Evolutionary conservation across 1,140 invertebrate species (phyloP).

Genomic region (Drosophila elegans): DNA sequence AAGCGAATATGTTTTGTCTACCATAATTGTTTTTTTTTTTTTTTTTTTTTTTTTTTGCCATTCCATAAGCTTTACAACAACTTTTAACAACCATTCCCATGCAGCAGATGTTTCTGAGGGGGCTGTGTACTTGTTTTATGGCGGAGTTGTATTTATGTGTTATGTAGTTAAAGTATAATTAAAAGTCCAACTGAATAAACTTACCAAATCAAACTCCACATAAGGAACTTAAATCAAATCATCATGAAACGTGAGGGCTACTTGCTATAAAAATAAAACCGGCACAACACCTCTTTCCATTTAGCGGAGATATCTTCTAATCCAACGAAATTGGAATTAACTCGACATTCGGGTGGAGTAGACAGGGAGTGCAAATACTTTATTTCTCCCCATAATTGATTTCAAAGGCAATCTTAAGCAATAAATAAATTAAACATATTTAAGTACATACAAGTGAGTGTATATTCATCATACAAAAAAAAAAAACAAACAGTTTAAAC

Average conservation of each 20-base stretch:
- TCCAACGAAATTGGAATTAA: constrained; percentile 1
- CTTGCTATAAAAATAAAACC: constrained; percentile 13
- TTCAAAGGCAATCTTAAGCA: constrained; percentile 8
- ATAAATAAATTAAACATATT: constrained; percentile 6
- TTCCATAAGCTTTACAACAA: constrained; percentile 68
- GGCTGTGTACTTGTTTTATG: constrained; percentile 11
- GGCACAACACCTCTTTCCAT: constrained; percentile 5
- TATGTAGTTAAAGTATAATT: constrained; percentile 6
- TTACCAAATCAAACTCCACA: constrained; percentile 41
- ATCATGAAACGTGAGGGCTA: constrained; percentile 15
- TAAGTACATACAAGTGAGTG: constrained; percentile 10
- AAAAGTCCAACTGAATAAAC: constrained; percentile 19
- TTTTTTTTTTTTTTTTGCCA: constrained; percentile 30
- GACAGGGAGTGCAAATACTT: neutral
- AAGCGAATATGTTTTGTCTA: constrained; percentile 21
- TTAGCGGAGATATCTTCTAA: neutral
- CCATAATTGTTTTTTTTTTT: constrained; percentile 2
- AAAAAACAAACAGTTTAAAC: constrained; percentile 6
- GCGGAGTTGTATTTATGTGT: neutral
- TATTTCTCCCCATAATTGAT: neutral
- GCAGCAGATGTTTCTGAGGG: constrained; percentile 36
- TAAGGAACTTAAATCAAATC: constrained; percentile 34
- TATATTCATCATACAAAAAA: constrained; percentile 40
- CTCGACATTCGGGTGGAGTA: neutral
- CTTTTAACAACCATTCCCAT: constrained; percentile 67